These are phyloP conservation scores for Odontothrips loti DNA, from an alignment of 2,888 invertebrate genomes.

Conservation along the genomic window DNA sequence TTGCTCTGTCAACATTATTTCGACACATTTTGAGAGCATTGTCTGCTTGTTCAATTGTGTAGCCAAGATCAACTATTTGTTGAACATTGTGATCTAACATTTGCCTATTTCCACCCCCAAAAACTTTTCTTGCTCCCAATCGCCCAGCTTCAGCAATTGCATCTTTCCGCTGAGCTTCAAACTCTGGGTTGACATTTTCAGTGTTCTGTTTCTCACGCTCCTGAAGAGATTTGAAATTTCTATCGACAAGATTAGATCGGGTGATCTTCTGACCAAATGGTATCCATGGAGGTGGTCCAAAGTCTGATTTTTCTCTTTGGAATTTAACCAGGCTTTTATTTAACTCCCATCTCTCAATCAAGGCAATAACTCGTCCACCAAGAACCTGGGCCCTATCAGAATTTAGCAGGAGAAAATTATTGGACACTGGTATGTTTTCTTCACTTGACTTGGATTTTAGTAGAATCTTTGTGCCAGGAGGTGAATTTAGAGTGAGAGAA, in stretches of 20 bases:
- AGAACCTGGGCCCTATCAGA: constrained; percentile 64
- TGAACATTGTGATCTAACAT: constrained; percentile 71
- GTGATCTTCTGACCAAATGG: constrained; percentile 79
- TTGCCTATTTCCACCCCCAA: constrained; percentile 63
- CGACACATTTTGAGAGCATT: constrained; percentile 65
- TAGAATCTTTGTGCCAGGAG: constrained; percentile 82
- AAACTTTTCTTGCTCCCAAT: constrained; percentile 52
- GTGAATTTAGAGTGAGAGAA: constrained; percentile 70
- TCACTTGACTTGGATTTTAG: constrained; percentile 45
- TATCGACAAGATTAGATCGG: constrained; percentile 54
- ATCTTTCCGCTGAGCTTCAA: constrained; percentile 83
- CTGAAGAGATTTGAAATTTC: constrained; percentile 62
- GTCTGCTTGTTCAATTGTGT: constrained; percentile 70
- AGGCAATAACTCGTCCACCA: constrained; percentile 76
- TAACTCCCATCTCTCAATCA: constrained; percentile 87
- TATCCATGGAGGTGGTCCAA: constrained; percentile 87
- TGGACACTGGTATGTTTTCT: constrained; percentile 58
- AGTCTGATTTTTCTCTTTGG: constrained; percentile 57
- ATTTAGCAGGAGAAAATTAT: constrained; percentile 69
- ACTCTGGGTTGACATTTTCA: constrained; percentile 61
- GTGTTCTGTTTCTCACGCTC: not conserved
- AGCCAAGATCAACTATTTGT: constrained; percentile 75
- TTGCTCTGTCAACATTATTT: constrained; percentile 69
- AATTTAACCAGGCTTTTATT: constrained; percentile 60
- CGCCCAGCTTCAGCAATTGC: constrained; percentile 84